Base-by-base conservation (phyloP, 2,888 invertebrate genomes). In the Ochropacha duplaris region DNA sequence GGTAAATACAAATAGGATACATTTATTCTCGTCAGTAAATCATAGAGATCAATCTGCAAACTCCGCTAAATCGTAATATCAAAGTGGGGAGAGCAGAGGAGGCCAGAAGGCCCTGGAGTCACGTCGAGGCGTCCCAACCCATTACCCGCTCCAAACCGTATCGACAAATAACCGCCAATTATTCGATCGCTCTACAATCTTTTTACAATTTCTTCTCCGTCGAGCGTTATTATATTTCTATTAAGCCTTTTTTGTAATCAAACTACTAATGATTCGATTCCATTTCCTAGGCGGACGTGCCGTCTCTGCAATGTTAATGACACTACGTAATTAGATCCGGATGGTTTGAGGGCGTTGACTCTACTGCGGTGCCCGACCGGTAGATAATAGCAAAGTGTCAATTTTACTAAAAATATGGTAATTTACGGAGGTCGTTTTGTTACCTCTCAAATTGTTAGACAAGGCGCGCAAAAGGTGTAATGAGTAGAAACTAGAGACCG, bases 231-330 rank as follows among this genome's bases (percentile, higher is more conserved):
- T 92, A 92, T 92, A 90, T 92, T 92, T 92, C 92, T 92, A 92
- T 92, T 92, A 92, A 92, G 92, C 90, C 91, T 91, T 92, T 92
- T 92, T 92, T 91, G 91, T 92, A 92, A 92, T 92, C 92, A 91
- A 90, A 92, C 91, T 89, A 88, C 92, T 92, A 92, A 92, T 92
- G 92, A 92, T 92, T 92, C 92, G 92, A 92, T 92, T 91, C 92
- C 92, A 92, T 91, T 92, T 91, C 92, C 92, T 90, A 91, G 88
- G 82, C 92, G 91, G 91, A 92, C 92, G 92, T 90, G 92, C 90
- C 89, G 87, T 88, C 90, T 87, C 86, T 84, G 79, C 80, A 80
- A 88, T 89, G 90, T 88, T 92, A 92, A 92, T 92, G 92, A 91
- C 91, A 87, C 87, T 79, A 81, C 81, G 87, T 92, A 92, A 92